These are phyloP conservation scores for Malaclemys terrapin DNA, from an alignment of 2,113 vertebrate species.

Conservation along the genomic window DNA sequence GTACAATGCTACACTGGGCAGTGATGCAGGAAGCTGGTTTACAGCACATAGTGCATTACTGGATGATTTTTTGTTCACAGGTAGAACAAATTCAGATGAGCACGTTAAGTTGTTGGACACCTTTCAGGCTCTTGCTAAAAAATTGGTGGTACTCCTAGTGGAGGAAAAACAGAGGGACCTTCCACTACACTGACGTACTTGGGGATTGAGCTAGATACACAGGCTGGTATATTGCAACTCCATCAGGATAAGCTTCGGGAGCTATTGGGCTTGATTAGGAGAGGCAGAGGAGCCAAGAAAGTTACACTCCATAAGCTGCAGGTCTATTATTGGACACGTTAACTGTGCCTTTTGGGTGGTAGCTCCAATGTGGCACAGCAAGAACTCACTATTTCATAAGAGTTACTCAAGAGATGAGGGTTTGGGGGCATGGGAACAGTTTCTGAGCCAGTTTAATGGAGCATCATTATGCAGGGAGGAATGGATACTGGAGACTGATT, in stretches of 20 bases:
- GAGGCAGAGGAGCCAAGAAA: not conserved
- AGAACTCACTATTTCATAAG: not conserved
- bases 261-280: not conserved
- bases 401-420: not conserved
- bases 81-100: not conserved
- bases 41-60: not conserved
- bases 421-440: not conserved
- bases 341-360: not conserved
- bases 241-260: not conserved
- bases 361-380: not conserved
- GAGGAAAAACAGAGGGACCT: not conserved
- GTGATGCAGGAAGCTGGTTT: not conserved
- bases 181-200: not conserved
- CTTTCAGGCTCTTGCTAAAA: not conserved
- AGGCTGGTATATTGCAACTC: not conserved
- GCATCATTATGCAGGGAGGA: not conserved
- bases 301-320: not conserved
- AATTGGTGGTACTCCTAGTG: not conserved
- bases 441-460: not conserved
- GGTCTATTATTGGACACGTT: not conserved
- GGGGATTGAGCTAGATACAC: not conserved
- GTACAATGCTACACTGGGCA: not conserved
- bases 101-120: not conserved
- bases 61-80: too few species aligned
- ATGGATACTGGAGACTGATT: not conserved